Percentiles rank a stretch among this genome's conserved stretches.
These are phyloP conservation scores for Drosophila arawakana DNA, from an alignment of 1,140 invertebrate genomes.

Conservation along the genomic window DNA sequence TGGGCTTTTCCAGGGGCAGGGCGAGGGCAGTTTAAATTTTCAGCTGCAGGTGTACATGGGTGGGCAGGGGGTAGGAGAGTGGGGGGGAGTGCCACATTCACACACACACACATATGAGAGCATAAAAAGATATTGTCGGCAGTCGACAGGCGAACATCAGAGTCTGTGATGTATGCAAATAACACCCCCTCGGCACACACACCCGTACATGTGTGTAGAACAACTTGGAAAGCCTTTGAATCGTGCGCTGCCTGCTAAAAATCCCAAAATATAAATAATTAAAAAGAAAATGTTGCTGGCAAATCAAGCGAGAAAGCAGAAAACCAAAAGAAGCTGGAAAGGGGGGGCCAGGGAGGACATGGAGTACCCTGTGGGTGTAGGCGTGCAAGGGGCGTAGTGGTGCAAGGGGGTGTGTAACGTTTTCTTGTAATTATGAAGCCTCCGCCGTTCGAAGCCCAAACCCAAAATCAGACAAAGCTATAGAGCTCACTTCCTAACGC, in stretches of 20 bases:
- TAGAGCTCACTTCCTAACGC: background rate
- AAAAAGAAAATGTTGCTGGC: constrained; percentile 81
- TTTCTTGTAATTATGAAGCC: constrained; percentile 64
- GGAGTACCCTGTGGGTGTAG: background rate
- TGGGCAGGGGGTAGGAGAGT: background rate
- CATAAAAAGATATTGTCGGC: constrained; percentile 78
- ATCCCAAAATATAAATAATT: constrained; percentile 83
- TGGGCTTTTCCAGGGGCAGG: background rate
- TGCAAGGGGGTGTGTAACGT: background rate
- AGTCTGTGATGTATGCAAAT: constrained; percentile 76
- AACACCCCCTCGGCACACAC: constrained; percentile 59
- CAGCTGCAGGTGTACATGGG: constrained; percentile 9
- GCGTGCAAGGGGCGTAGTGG: background rate
- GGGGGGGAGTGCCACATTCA: background rate
- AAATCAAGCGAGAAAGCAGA: constrained; percentile 68
- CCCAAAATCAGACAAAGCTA: background rate
- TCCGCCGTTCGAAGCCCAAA: background rate
- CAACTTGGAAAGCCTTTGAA: constrained; percentile 68
- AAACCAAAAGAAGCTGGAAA: background rate
- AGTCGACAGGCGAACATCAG: constrained; percentile 39
- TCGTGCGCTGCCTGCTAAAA: constrained; percentile 74
- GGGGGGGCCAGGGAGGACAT: background rate
- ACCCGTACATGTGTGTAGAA: constrained; percentile 19
- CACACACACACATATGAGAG: constrained; percentile 2
- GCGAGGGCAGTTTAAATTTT: constrained; percentile 1